These are phyloP conservation scores for Hydraecia micacea DNA, from an alignment of 2,888 invertebrate genomes.

Conservation along the genomic window DNA sequence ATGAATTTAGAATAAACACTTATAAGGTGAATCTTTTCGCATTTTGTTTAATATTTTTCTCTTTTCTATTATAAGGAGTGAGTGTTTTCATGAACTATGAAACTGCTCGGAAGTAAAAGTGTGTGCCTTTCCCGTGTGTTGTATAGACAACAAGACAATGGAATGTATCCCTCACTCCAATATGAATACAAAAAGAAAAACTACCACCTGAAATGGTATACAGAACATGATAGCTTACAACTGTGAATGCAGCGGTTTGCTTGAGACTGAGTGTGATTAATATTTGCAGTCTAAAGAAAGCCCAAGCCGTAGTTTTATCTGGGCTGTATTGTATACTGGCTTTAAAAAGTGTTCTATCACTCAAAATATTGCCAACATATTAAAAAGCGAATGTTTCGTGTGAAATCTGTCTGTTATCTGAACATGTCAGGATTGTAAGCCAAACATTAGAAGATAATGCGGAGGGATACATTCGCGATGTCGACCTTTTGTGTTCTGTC, in stretches of 20 bases:
- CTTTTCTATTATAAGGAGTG: constrained; percentile 54
- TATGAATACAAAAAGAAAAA: constrained; percentile 46
- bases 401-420: constrained; percentile 38
- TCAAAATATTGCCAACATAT: constrained; percentile 31
- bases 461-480: constrained; percentile 61
- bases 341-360: constrained; percentile 8
- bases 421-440: constrained; percentile 35
- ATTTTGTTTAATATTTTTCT: constrained; percentile 48
- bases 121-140: constrained; percentile 67
- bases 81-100: constrained; percentile 62
- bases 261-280: constrained; percentile 47
- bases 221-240: constrained; percentile 32
- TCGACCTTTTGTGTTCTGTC: constrained; percentile 59
- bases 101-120: constrained; percentile 62
- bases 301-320: not conserved
- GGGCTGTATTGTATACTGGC: not conserved
- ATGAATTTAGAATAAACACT: constrained; percentile 58
- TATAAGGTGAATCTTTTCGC: constrained; percentile 56
- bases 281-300: constrained; percentile 40
- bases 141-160: constrained; percentile 58
- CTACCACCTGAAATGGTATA: constrained; percentile 24
- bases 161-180: constrained; percentile 60
- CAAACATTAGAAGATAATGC: constrained; percentile 47
- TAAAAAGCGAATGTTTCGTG: constrained; percentile 13
- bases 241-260: constrained; percentile 43